These are phyloP conservation scores for Teinopalpus imperialis DNA, from an alignment of 2,888 invertebrate species.

Conservation along the genomic window DNA sequence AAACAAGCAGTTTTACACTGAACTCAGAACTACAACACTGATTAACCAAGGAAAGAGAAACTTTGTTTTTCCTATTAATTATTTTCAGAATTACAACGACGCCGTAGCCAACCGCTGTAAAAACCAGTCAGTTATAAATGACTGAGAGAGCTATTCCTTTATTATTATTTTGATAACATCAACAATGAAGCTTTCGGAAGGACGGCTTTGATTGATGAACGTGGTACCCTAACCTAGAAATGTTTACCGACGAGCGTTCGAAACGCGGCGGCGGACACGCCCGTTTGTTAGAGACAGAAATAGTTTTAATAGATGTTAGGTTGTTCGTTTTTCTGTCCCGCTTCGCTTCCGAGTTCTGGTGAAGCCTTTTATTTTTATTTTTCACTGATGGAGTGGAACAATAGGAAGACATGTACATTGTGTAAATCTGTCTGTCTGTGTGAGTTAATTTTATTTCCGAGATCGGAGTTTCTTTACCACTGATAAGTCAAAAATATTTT, in stretches of 20 bases:
- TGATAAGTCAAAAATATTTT: too few relatives aligned
- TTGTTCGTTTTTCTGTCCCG: conserved; percentile 4
- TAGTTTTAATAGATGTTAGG: conserved; percentile 9
- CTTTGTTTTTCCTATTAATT: conserved; percentile 1
- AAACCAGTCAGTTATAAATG: conserved; percentile 18
- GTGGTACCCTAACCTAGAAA: conserved; percentile 9
- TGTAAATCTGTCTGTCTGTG: too few relatives aligned
- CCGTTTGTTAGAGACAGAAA: background rate
- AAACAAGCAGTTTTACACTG: too few relatives aligned
- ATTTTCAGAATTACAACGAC: conserved; percentile 11
- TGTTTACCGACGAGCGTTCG: background rate
- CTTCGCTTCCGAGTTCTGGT: conserved; percentile 1
- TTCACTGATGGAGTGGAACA: too few relatives aligned
- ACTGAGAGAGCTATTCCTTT: conserved; percentile 15
- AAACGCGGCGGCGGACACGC: background rate
- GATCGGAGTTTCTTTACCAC: too few relatives aligned
- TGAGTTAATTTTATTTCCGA: too few relatives aligned
- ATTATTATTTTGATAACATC: conserved; percentile 26
- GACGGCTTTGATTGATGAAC: conserved; percentile 27
- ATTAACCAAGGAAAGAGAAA: too few relatives aligned
- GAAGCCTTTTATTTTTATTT: too few relatives aligned
- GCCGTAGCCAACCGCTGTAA: conserved; percentile 10
- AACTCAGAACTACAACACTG: too few relatives aligned
- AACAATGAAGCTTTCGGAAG: conserved; percentile 20
- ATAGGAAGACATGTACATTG: too few relatives aligned